These are phyloP conservation scores for Drymodes brunneopygia DNA, from an alignment of 2,113 vertebrate species.

Conservation along the genomic window DNA sequence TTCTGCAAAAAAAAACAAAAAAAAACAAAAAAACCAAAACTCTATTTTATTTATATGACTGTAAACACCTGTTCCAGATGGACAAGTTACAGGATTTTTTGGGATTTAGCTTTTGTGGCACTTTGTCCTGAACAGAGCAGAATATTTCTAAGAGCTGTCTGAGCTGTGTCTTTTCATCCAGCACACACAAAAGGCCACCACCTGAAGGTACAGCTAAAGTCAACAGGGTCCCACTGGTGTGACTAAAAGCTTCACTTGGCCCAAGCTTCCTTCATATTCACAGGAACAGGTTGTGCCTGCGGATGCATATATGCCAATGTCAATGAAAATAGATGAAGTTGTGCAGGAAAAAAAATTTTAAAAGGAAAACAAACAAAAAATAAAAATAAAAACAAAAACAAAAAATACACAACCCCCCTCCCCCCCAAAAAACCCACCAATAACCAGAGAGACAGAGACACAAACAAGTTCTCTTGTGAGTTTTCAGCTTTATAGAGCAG, in stretches of 20 bases:
- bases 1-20: neutral
- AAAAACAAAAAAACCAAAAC: too few species aligned
- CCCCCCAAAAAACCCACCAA: too few species aligned
- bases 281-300: neutral
- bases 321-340: neutral
- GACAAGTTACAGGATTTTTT: slow-evolving; percentile 5
- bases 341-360: neutral
- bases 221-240: neutral
- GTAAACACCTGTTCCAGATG: slow-evolving; percentile 38
- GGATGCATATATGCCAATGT: neutral
- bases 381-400: neutral
- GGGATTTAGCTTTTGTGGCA: slow-evolving; percentile 6
- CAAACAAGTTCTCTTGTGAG: neutral
- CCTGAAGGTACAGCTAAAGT: slow-evolving; percentile 33
- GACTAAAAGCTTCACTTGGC: slow-evolving; percentile 18
- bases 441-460: neutral
- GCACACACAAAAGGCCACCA: neutral
- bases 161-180: slow-evolving; percentile 28
- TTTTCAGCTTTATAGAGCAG: slow-evolving; percentile 14
- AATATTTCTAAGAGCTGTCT: slow-evolving; percentile 21
- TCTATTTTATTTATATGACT: slow-evolving; percentile 37
- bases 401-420: too few species aligned
- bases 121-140: slow-evolving; percentile 19
- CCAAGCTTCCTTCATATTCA: neutral
- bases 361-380: rapidly evolving